Evolutionary conservation across 2,113 vertebrate species (phyloP), one percentile per base, ranked within the genome.

Genomic region (Phyllostomus discolor): DNA sequence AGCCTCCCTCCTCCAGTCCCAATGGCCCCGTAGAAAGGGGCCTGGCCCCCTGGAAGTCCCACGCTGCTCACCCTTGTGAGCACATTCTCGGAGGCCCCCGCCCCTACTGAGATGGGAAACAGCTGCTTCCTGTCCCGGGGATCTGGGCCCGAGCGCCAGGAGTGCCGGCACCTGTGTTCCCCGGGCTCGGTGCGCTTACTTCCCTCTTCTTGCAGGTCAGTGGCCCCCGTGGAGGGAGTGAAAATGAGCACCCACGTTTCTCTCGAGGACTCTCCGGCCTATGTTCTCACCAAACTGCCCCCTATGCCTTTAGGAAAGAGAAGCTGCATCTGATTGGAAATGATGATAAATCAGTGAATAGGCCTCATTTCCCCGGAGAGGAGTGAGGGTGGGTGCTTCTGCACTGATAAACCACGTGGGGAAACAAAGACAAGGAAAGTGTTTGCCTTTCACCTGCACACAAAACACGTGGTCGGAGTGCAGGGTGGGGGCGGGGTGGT

Each of bases 401-500:
- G 75, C 41, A 11, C 19, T 11, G 57, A 4, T 5, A 35, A 66
- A 54, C 24, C 46, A 38, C 0, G 3, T 28, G 19, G 35, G 35
- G 24, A 73, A 14, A 28, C n/a, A 5, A 43, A 38, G 75, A 22
- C 5, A 14, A 17, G 41, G 41, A 46, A 11, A n/a, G 41, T 19
- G 0, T 17, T 14, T 46, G 38, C 41, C 20, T 70, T 50, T 50
- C 38, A 3, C n/a, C 59, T 28, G 26, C 22, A 1, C 0, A 0
- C 7, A 35, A 52, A 31, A 14, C 3, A 0, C 6, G 28, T 46
- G 20, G 76, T 57, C 26, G 7, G 52, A 46, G 11, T 2, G 1
- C 17, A 0, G 3, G 31, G 46, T 6, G 16, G 57, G 6, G 28
- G 10, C 33, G 14, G 50, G 11, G 43, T 0, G 4, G 28, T 5